These are phyloP conservation scores for Leucophenga maculata DNA, from an alignment of 2,888 invertebrate species.

Conservation along the genomic window DNA sequence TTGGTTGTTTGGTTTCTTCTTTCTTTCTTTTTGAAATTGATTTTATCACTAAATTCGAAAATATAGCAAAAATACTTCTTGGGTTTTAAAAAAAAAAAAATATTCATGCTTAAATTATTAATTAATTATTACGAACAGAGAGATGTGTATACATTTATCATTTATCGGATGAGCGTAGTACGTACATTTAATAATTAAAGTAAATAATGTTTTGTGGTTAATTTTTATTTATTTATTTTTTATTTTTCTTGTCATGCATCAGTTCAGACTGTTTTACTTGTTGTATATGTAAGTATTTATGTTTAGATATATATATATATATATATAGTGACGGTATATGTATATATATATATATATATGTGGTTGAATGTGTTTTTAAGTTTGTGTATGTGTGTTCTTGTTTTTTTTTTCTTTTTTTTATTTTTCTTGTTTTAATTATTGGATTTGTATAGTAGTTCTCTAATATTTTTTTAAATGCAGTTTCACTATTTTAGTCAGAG, in stretches of 20 bases:
- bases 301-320: conserved; percentile 1
- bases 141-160: background rate
- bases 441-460: conserved; percentile 16
- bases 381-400: background rate
- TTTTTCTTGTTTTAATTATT: background rate
- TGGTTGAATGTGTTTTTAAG: background rate
- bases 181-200: background rate
- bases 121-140: background rate
- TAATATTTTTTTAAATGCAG: conserved; percentile 23
- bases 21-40: background rate
- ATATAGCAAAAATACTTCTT: background rate
- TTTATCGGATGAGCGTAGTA: background rate
- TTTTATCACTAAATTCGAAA: background rate
- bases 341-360: conserved; percentile 1
- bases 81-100: background rate
- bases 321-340: conserved; percentile 1
- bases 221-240: background rate
- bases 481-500: conserved; percentile 26
- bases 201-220: background rate
- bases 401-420: background rate
- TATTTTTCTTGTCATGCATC: background rate
- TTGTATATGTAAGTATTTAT: conserved; percentile 17
- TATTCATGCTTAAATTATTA: background rate
- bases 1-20: background rate
- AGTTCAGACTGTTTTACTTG: conserved; percentile 30